These are phyloP conservation scores for Procambarus virginalis DNA, from an alignment of 1,140 invertebrate species.

Conservation along the genomic window DNA sequence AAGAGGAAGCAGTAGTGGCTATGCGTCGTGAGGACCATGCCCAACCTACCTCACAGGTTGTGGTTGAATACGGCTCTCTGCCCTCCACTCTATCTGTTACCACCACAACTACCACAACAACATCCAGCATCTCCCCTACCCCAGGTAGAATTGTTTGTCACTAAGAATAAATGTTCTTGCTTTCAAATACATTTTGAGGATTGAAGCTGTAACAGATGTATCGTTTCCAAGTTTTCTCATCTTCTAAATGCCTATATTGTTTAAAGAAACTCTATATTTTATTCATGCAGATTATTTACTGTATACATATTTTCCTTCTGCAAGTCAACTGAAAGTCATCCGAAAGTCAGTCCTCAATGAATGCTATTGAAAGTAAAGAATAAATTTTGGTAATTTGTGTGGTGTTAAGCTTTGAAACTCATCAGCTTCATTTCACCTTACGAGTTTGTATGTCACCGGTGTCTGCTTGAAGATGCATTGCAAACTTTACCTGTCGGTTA, in stretches of 20 bases:
- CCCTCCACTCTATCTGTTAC: slow-evolving; percentile 27
- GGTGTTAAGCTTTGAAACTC: slow-evolving; percentile 38
- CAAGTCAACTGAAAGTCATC: background rate
- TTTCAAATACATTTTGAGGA: slow-evolving; percentile 10
- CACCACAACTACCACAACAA: slow-evolving; percentile 50
- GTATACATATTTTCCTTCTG: background rate
- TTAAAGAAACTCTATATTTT: background rate
- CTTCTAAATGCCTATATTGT: background rate
- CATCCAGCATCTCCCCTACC: slow-evolving; percentile 29
- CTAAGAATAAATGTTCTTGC: background rate
- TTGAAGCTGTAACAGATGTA: slow-evolving; percentile 18
- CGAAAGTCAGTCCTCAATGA: slow-evolving; percentile 19
- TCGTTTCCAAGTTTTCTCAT: background rate
- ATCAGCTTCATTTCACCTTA: slow-evolving; percentile 9
- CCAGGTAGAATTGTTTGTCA: slow-evolving; percentile 58
- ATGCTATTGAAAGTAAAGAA: slow-evolving; percentile 6
- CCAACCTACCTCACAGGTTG: slow-evolving; percentile 58
- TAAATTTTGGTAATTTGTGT: slow-evolving; percentile 23
- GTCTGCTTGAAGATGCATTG: slow-evolving; percentile 8
- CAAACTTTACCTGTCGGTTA: background rate
- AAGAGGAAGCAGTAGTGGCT: slow-evolving; percentile 49
- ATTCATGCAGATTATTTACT: background rate
- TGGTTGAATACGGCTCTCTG: slow-evolving; percentile 43
- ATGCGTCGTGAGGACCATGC: slow-evolving; percentile 43
- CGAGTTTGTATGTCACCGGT: background rate